A percentile compares a stretch with the other conserved stretches of the same genome.
Conservation (phyloP, 2,113 vertebrate genomes). For the Erythrocebus patas region DNA sequence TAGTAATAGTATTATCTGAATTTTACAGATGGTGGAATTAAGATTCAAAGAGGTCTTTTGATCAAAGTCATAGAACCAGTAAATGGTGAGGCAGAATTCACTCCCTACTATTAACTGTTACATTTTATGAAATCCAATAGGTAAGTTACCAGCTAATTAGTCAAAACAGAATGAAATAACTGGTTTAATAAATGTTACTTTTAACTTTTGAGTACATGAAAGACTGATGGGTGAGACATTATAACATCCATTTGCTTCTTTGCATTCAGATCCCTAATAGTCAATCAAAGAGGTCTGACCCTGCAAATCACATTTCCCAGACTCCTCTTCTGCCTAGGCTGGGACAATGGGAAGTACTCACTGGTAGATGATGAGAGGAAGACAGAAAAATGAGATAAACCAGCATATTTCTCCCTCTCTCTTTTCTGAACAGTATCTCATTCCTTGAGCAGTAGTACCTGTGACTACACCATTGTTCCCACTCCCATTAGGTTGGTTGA, state of each 20-base stretch:
- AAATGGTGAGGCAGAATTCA: background rate
- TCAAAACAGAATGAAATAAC: background rate
- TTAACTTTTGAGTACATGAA: background rate
- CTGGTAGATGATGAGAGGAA: background rate
- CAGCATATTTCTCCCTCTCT: background rate
- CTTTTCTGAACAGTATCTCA: background rate
- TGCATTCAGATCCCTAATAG: background rate
- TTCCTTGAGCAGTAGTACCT: background rate
- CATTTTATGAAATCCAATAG: background rate
- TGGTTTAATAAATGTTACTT: background rate
- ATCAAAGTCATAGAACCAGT: background rate
- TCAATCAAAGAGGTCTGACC: background rate
- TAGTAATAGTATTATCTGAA: background rate
- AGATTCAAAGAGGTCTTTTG: background rate
- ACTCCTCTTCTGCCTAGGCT: background rate
- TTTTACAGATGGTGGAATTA: background rate
- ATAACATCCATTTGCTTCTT: background rate
- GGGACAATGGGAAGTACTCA: background rate
- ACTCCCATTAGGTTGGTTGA: background rate
- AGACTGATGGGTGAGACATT: background rate
- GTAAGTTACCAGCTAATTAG: background rate
- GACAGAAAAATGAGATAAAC: background rate
- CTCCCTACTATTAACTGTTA: background rate
- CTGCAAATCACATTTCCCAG: background rate
- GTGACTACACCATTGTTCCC: background rate